phyloP scores from a whole-genome alignment of 2,888 invertebrate species.

The Craniophora ligustri region DNA sequence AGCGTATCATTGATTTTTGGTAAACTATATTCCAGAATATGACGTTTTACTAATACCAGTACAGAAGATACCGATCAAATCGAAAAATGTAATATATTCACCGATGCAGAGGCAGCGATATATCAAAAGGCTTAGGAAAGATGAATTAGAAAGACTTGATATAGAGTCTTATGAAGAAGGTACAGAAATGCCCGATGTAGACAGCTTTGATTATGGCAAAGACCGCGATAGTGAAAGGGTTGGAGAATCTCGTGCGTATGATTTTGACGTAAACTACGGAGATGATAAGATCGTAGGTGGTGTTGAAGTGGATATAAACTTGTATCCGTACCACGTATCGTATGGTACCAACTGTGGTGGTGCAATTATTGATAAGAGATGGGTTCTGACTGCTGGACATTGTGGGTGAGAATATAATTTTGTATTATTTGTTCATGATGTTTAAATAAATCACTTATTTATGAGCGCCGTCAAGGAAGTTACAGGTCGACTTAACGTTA shows the following conservation, averaged over 20 bases:
- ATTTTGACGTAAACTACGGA: conserved; percentile 56
- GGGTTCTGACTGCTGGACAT: conserved; percentile 83
- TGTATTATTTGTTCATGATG: not conserved
- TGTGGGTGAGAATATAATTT: conserved; percentile 75
- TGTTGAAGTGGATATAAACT: conserved; percentile 75
- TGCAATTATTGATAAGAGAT: conserved; percentile 77
- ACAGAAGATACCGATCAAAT: conserved; percentile 42
- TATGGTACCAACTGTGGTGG: conserved; percentile 84
- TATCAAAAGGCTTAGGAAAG: conserved; percentile 34
- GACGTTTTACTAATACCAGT: conserved; percentile 76
- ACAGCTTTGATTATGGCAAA: conserved; percentile 69
- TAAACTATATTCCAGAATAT: conserved; percentile 67
- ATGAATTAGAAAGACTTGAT: conserved; percentile 62
- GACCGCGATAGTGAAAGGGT: conserved; percentile 46
- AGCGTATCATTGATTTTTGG: not conserved
- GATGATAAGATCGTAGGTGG: conserved; percentile 83
- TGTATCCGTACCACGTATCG: conserved; percentile 82
- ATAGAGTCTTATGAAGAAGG: conserved; percentile 74
- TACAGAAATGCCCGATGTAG: conserved; percentile 70
- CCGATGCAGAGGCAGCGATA: conserved; percentile 27
- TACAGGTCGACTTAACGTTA: no score
- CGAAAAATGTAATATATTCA: conserved; percentile 35
- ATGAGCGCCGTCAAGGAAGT: no score
- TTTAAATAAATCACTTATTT: no score
- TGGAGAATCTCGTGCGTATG: conserved; percentile 32